These are phyloP conservation scores for Luehdorfia chinensis DNA, from an alignment of 1,140 invertebrate species.

Conservation along the genomic window DNA sequence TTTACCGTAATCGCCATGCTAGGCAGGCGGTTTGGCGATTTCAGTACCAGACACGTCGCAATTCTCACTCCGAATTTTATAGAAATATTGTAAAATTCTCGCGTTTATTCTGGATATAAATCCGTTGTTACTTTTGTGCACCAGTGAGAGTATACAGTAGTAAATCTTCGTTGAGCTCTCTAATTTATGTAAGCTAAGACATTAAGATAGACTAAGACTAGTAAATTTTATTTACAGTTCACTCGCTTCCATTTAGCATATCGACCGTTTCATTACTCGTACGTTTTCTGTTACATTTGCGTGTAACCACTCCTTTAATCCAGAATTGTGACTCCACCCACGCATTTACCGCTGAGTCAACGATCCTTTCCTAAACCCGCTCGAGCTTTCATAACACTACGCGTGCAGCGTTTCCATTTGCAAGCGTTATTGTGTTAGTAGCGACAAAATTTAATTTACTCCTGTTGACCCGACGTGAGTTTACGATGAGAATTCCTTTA, in stretches of 20 bases:
- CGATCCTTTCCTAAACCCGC: conserved; percentile 29
- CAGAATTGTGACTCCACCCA: conserved; percentile 24
- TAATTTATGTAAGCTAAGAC: too few relatives aligned
- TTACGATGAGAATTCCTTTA: conserved; percentile 28
- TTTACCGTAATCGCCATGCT: too few relatives aligned
- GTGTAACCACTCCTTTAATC: conserved; percentile 5
- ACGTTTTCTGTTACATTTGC: neutral
- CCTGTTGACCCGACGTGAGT: conserved; percentile 35
- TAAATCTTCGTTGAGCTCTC: too few relatives aligned
- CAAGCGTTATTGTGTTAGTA: conserved; percentile 21
- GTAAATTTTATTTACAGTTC: too few relatives aligned
- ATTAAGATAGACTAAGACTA: too few relatives aligned
- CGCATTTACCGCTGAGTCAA: conserved; percentile 29
- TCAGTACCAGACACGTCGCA: too few relatives aligned
- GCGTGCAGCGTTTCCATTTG: conserved; percentile 24
- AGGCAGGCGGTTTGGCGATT: too few relatives aligned
- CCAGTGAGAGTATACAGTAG: too few relatives aligned
- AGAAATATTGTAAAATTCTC: too few relatives aligned
- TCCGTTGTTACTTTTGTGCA: too few relatives aligned
- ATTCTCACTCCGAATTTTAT: too few relatives aligned
- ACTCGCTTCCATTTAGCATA: neutral
- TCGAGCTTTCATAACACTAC: conserved; percentile 28
- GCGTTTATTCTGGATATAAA: too few relatives aligned
- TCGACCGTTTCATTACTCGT: neutral
- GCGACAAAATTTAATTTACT: conserved; percentile 35